Conservation (phyloP, 2,113 vertebrate species). For the Ptychochromis oligacanthus region DNA sequence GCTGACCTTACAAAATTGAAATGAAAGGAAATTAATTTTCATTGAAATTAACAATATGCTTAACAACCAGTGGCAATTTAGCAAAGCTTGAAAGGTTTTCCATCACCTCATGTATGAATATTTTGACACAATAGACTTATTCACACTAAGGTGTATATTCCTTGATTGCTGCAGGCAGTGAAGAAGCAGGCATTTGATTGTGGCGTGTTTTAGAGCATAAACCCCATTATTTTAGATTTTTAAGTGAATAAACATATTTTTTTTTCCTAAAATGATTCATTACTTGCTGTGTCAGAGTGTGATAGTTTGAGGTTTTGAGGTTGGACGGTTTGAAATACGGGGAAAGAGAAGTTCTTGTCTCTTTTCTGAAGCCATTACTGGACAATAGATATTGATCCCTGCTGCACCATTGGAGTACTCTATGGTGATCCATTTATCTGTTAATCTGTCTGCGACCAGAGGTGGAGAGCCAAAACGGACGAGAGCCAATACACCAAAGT, state of each 20-base stretch:
- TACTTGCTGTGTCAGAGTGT: background rate
- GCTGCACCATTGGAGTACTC: conserved; percentile 66
- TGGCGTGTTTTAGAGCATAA: background rate
- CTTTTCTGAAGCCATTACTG: conserved; percentile 66
- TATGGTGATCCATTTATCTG: conserved; percentile 77
- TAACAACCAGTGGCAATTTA: conserved; percentile 67
- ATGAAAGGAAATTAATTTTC: conserved; percentile 80
- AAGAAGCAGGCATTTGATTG: conserved; percentile 14
- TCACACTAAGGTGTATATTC: conserved; percentile 18
- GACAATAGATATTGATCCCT: conserved; percentile 76
- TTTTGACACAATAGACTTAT: conserved; percentile 21
- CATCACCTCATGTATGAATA: conserved; percentile 36
- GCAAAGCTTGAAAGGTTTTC: conserved; percentile 70
- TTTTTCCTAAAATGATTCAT: background rate
- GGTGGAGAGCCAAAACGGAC: conserved; percentile 65
- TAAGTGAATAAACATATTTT: background rate
- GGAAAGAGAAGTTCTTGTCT: conserved; percentile 52
- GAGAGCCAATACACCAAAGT: conserved; percentile 74
- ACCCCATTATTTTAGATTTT: conserved; percentile 1
- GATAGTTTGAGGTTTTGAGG: background rate
- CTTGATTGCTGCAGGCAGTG: conserved; percentile 9
- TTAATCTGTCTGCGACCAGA: conserved; percentile 73
- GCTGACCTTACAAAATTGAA: conserved; percentile 79
- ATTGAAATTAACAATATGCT: conserved; percentile 78
- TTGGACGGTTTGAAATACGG: conserved; percentile 10